Conservation (phyloP, 2,797 vertebrate genomes). For the Craterocephalus amniculus region DNA sequence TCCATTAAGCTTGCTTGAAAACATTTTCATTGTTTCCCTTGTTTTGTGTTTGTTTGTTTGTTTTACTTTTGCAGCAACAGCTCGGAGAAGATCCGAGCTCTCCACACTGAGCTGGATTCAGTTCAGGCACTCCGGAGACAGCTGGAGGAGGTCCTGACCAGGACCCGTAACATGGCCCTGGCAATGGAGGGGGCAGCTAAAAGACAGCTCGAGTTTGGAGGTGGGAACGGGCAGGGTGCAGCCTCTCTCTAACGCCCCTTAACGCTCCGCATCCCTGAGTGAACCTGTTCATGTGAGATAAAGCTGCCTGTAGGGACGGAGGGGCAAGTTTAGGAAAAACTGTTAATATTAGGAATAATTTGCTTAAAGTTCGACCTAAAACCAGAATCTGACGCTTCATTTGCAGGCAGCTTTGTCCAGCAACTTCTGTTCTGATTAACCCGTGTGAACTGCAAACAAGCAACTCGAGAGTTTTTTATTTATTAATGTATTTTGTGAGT, state of each 20-base stretch:
- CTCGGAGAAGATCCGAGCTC: slow-evolving; percentile 81
- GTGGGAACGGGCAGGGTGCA: slow-evolving; percentile 90
- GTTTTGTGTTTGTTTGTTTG: not conserved
- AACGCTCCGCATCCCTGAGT: slow-evolving; percentile 58
- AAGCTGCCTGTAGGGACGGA: slow-evolving; percentile 51
- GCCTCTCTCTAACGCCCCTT: slow-evolving; percentile 81
- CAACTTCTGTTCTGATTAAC: slow-evolving; percentile 66
- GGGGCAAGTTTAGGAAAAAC: slow-evolving; percentile 21
- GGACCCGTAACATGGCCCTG: slow-evolving; percentile 87
- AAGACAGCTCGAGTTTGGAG: slow-evolving; percentile 87
- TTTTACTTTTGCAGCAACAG: slow-evolving; percentile 65
- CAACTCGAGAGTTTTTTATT: slow-evolving; percentile 60
- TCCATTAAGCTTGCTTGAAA: not conserved
- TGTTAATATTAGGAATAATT: not conserved
- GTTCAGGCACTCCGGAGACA: slow-evolving; percentile 88
- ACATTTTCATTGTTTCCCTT: not conserved
- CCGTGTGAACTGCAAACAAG: slow-evolving; percentile 62
- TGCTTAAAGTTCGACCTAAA: not conserved
- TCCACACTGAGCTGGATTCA: slow-evolving; percentile 90
- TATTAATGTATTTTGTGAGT: slow-evolving; percentile 66
- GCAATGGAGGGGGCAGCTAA: slow-evolving; percentile 86
- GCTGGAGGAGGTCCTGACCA: slow-evolving; percentile 91
- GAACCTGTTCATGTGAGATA: slow-evolving; percentile 50
- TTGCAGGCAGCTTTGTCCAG: slow-evolving; percentile 53
- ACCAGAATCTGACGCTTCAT: slow-evolving; percentile 31